Percentiles rank a stretch among this genome's conserved stretches.
These are phyloP conservation scores for Ectropis crepuscularia DNA, from an alignment of 2,888 invertebrate species.

Conservation along the genomic window DNA sequence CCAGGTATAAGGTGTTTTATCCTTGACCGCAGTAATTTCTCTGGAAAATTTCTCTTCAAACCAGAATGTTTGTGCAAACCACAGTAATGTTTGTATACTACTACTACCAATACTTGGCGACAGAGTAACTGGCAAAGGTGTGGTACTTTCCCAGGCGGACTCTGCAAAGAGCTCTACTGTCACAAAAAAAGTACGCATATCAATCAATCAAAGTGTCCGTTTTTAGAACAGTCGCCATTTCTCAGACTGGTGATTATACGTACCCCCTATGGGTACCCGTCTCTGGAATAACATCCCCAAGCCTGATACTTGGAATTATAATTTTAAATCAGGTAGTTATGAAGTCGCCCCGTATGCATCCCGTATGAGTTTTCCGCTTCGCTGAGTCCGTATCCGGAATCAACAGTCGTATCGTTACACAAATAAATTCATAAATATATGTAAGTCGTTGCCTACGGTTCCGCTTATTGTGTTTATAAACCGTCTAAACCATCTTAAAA, in stretches of 20 bases:
- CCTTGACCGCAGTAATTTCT: no score
- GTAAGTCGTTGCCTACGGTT: neutral
- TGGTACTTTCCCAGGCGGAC: no score
- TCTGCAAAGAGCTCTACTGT: no score
- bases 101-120: no score
- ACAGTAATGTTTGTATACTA: no score
- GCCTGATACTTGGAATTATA: conserved; percentile 52
- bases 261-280: conserved; percentile 30
- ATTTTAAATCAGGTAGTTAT: conserved; percentile 67
- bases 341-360: conserved; percentile 60
- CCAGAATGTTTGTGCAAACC: no score
- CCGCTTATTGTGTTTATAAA: neutral
- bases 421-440: conserved; percentile 40
- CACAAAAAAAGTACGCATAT: neutral
- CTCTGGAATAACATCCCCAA: conserved; percentile 41
- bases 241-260: conserved; percentile 18
- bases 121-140: no score
- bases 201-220: conserved; percentile 16
- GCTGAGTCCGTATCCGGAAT: conserved; percentile 47
- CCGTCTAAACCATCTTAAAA: neutral
- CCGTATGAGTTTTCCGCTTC: conserved; percentile 57
- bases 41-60: no score
- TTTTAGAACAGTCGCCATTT: conserved; percentile 9
- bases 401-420: conserved; percentile 43
- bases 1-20: no score